Conservation (phyloP, 2,113 vertebrate genomes). For the Nibea albiflora region DNA sequence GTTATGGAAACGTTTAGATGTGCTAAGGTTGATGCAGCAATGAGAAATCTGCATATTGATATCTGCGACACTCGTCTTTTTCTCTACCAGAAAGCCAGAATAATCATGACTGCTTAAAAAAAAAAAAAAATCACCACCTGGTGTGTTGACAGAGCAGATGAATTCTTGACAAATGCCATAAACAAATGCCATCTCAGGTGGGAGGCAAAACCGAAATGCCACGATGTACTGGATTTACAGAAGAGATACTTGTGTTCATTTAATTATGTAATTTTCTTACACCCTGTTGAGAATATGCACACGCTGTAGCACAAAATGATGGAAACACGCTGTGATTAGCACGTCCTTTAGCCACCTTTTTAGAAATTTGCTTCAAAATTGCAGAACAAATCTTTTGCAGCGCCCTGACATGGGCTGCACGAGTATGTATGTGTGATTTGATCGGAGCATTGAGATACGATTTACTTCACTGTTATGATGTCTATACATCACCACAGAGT, state of each 20-base stretch:
- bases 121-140: slow-evolving; percentile 35
- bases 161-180: slow-evolving; percentile 47
- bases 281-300: slow-evolving; percentile 9
- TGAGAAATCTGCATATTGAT: background rate
- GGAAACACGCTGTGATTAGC: slow-evolving; percentile 12
- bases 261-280: slow-evolving; percentile 34
- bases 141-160: slow-evolving; percentile 29
- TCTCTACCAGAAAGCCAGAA: slow-evolving; percentile 16
- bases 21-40: background rate
- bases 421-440: slow-evolving; percentile 1
- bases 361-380: background rate
- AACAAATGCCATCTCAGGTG: slow-evolving; percentile 45
- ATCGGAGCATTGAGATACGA: slow-evolving; percentile 25
- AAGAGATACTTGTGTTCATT: slow-evolving; percentile 22
- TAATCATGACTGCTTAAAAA: slow-evolving; percentile 8
- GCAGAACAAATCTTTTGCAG: background rate
- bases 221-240: slow-evolving; percentile 1
- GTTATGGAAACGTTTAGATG: background rate
- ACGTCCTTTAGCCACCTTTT: background rate
- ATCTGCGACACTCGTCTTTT: background rate
- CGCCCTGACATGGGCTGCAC: background rate
- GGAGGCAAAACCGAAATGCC: slow-evolving; percentile 48
- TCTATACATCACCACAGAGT: slow-evolving; percentile 19
- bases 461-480: slow-evolving; percentile 2
- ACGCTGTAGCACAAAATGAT: slow-evolving; percentile 4